These are phyloP conservation scores for Clarias macrocephalus DNA, from an alignment of 2,113 vertebrate species.

Conservation along the genomic window DNA sequence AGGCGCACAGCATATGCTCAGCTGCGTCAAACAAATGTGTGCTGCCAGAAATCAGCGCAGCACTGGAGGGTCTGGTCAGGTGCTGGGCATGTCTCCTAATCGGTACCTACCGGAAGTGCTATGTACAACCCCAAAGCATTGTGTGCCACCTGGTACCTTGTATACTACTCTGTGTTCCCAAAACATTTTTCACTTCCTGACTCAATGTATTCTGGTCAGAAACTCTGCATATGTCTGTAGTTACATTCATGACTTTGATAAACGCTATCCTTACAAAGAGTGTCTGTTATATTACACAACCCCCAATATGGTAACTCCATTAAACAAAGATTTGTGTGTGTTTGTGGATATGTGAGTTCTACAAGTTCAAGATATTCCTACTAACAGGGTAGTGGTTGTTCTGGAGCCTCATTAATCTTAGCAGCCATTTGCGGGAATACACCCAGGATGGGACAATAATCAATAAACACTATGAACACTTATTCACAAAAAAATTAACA, in stretches of 20 bases:
- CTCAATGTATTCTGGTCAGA: not conserved
- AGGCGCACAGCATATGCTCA: slow-evolving; percentile 63
- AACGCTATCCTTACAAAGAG: not conserved
- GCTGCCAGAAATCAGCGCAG: slow-evolving; percentile 7
- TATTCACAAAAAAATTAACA: too few species aligned
- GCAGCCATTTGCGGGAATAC: not conserved
- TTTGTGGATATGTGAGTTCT: not conserved
- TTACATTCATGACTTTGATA: not conserved
- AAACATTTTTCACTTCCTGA: not conserved
- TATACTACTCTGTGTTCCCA: too few species aligned
- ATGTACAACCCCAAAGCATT: not conserved
- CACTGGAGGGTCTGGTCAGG: not conserved
- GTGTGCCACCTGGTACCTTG: not conserved
- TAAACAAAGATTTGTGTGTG: not conserved
- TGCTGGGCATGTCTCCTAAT: slow-evolving; percentile 22
- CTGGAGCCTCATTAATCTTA: not conserved
- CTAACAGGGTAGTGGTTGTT: not conserved
- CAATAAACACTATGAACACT: too few species aligned
- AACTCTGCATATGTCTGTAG: not conserved
- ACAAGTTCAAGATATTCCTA: not conserved
- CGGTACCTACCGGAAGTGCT: not conserved
- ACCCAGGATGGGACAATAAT: not conserved
- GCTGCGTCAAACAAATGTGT: slow-evolving; percentile 61
- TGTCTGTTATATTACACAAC: not conserved
- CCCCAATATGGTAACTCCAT: not conserved